A percentile compares a stretch with the other conserved stretches of the same genome.
Conservation (phyloP, 2,797 vertebrate genomes). For the Cercopithecus hamlyni region DNA sequence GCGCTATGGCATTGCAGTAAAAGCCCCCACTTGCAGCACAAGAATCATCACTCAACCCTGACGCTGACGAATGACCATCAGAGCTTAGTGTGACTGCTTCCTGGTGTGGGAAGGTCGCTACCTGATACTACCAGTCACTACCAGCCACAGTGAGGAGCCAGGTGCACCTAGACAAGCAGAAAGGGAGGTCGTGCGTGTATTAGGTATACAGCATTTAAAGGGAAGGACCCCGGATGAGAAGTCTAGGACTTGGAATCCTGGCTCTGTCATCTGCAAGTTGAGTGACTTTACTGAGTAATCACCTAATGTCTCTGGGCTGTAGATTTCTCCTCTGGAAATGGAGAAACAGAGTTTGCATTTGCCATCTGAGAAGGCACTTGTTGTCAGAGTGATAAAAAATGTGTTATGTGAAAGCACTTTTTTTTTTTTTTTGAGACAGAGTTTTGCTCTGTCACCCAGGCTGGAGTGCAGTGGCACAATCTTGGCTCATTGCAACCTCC, state of each 20-base stretch:
- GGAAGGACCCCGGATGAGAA: not conserved
- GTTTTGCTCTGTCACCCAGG: not conserved
- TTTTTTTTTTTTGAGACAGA: not conserved
- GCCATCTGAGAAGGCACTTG: not conserved
- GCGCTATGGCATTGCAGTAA: not conserved
- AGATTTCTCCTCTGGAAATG: conserved; percentile 29
- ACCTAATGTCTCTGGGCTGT: not conserved
- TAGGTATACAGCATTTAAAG: not conserved
- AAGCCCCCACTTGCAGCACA: not conserved
- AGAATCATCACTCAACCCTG: not conserved
- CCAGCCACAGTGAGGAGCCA: not conserved
- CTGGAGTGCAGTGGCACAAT: not conserved
- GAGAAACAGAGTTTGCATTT: not conserved
- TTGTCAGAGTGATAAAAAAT: not conserved
- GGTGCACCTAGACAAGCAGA: not conserved
- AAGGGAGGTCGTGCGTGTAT: not conserved
- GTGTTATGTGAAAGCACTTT: not conserved
- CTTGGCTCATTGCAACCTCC: not conserved
- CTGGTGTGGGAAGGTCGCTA: not conserved
- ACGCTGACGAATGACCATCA: not conserved
- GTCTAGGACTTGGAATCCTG: not conserved
- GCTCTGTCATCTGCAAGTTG: not conserved
- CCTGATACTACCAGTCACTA: not conserved
- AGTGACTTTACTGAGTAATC: not conserved
- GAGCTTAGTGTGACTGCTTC: not conserved